These are phyloP conservation scores for Nephrotoma appendiculata DNA, from an alignment of 2,888 invertebrate genomes.

Conservation along the genomic window DNA sequence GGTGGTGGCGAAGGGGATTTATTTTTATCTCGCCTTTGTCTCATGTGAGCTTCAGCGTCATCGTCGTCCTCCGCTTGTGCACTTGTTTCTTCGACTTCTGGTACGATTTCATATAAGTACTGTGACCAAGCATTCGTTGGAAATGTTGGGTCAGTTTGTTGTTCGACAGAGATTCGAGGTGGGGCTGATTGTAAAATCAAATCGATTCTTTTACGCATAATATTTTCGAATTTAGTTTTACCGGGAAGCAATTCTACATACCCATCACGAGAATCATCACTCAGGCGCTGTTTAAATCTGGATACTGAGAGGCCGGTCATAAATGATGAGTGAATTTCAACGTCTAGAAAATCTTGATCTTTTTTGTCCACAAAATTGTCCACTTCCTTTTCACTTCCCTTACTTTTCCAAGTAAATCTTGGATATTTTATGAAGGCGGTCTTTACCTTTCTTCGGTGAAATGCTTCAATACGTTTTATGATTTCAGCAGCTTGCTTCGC, in stretches of 20 bases:
- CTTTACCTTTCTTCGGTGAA: slow-evolving; percentile 32
- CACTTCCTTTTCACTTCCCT: slow-evolving; percentile 53
- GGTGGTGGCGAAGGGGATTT: slow-evolving; percentile 16
- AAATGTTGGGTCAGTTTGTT: slow-evolving; percentile 53
- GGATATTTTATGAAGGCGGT: slow-evolving; percentile 42
- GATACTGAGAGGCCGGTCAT: slow-evolving; percentile 35
- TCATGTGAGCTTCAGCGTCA: slow-evolving; percentile 10
- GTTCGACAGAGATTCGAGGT: slow-evolving; percentile 31
- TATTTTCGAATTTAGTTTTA: slow-evolving; percentile 38
- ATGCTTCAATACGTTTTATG: slow-evolving; percentile 39
- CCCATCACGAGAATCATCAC: slow-evolving; percentile 47
- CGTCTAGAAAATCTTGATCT: slow-evolving; percentile 43
- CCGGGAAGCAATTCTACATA: slow-evolving; percentile 48
- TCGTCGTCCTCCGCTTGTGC: slow-evolving; percentile 12
- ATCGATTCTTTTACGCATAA: slow-evolving; percentile 42
- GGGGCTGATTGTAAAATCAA: slow-evolving; percentile 43
- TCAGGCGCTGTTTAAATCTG: slow-evolving; percentile 38
- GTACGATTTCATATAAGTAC: slow-evolving; percentile 36
- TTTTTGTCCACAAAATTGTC: slow-evolving; percentile 37
- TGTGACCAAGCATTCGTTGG: slow-evolving; percentile 57
- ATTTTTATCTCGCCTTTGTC: slow-evolving; percentile 5
- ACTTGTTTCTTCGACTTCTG: slow-evolving; percentile 16
- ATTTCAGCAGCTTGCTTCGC: slow-evolving; percentile 36
- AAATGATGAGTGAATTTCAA: slow-evolving; percentile 51
- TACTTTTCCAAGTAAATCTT: slow-evolving; percentile 38